Evolutionary conservation across 2,113 vertebrate species (phyloP), one percentile per base, ranked within the genome.

Genomic region (Dunckerocampus dactyliophorus): DNA sequence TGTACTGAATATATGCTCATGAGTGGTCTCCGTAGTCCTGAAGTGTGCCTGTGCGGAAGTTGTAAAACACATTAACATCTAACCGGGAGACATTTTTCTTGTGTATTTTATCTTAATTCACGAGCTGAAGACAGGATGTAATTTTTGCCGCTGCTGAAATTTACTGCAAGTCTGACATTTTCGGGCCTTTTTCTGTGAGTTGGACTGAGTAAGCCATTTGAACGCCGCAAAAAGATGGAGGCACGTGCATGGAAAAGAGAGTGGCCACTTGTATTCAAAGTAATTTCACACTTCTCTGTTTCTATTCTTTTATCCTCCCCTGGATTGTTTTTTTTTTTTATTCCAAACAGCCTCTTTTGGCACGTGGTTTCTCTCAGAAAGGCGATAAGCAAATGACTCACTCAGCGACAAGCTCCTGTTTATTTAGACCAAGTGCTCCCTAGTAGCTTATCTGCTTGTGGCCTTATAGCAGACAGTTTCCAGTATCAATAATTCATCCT

Each of bases 371-470:
- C 13, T 43, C 13, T 43, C 39, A 14, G 39, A 65, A 75, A 68
- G 59, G 60, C 71, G 24, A 68, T 62, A 66, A 75, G 56, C 45
- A n/a, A 81, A 80, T 59, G 21, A 73, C 63, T 62, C 59, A 21
- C 63, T 61, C 46, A 21, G 22, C 49, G 59, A 62, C 28, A 45
- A 62, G 64, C 66, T 58, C 56, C 65, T 71, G 73, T 82, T 85
- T 80, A 85, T 86, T 82, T 54, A 72, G 47, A 83, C 70, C 53
- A 85, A 80, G 73, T 62, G 71, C 69, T 62, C 78, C 73, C 67
- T 52, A 75, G 69, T 71, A 69, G 65, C 63, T 77, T 67, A 79
- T 83, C 72, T 81, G 62, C 67, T 84, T 77, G 72, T 53, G 3
- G 59, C 68, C 58, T 59, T 73, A 71, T 76, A 82, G 69, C 61